Evolutionary conservation across 2,888 invertebrate genomes (phyloP), one percentile per base, ranked within the genome.

Genomic region (Abrostola triplasia): DNA sequence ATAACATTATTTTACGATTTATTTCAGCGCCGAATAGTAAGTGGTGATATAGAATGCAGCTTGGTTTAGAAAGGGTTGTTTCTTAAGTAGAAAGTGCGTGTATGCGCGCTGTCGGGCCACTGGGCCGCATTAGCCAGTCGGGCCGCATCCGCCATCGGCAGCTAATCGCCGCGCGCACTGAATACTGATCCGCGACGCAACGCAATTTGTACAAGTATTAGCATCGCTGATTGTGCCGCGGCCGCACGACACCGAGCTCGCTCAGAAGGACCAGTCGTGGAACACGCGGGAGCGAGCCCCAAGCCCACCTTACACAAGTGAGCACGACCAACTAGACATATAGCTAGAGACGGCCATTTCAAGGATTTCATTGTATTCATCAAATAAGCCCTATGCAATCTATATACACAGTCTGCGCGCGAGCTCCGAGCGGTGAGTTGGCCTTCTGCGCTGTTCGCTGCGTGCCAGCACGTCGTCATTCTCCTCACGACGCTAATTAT

Each of bases 141-240:
- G 49, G 50, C 49, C 40, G 54, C 66, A 40, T 50, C 40, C 59
- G 13, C 59, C 66, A 50, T 70, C 54, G 65, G 54, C 58, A 48
- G 64, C 60, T 70, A 55, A 70, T 60, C 64, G 70, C 12, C 59
- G 50, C 59, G 72, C 72, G 53, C 50, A 55, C 47, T 12, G 72
- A 51, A 59, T 71, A 57, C 72, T 66, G 58, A 70, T 59, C 37
- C 50, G 52, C 44, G 54, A 5, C 51, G 41, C 12, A 7, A 12
- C 41, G 35, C 55, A 44, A 13, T 44, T 40, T 52, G 65, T 38
- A 5, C 58, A n/a, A 35, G 42, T 57, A 67, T 67, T 66, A 67
- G 68, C 69, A 67, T 68, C 59, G 40, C 69, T 67, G 54, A 67
- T 66, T 67, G 66, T 47, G 36, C 38, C 40, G 38, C 58, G 37